Evolutionary conservation across 2,888 invertebrate species (phyloP).

Genomic region (Chalcosyrphus nemorum): DNA sequence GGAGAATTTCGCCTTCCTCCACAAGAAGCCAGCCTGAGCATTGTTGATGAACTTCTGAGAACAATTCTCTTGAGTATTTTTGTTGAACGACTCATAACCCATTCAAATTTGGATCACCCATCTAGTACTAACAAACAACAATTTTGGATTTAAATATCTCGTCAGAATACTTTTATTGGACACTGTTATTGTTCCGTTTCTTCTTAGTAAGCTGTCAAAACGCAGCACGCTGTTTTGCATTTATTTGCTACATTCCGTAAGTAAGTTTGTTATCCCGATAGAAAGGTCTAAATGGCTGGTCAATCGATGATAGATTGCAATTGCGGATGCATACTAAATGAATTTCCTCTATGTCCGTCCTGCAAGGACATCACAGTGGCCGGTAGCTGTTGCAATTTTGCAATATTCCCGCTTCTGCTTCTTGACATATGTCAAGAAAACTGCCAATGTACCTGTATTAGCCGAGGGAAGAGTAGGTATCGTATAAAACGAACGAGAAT

Average conservation of each 20-base stretch:
- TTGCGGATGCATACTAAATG: constrained; percentile 48
- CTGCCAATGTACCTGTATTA: too few species aligned
- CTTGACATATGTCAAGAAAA: not conserved
- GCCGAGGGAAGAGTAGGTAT: too few species aligned
- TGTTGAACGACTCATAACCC: too few species aligned
- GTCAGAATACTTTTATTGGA: not conserved
- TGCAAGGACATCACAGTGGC: not conserved
- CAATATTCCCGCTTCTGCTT: not conserved
- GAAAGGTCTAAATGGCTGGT: constrained; percentile 33
- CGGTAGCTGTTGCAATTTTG: not conserved
- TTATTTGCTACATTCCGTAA: constrained; percentile 29
- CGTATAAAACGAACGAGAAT: too few species aligned
- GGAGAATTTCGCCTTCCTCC: too few species aligned
- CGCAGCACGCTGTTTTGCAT: constrained; percentile 30
- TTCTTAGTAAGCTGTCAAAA: constrained; percentile 34
- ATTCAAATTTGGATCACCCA: too few species aligned
- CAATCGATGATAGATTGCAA: constrained; percentile 47
- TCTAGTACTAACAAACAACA: too few species aligned
- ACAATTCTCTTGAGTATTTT: too few species aligned
- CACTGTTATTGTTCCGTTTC: constrained; percentile 2
- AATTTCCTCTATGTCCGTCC: constrained; percentile 3
- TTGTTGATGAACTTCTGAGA: too few species aligned
- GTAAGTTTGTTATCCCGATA: constrained; percentile 31
- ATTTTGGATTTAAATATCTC: too few species aligned
- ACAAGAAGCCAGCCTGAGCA: too few species aligned